Conservation (phyloP, 2,888 invertebrate species). For the Dryomyza anilis region DNA sequence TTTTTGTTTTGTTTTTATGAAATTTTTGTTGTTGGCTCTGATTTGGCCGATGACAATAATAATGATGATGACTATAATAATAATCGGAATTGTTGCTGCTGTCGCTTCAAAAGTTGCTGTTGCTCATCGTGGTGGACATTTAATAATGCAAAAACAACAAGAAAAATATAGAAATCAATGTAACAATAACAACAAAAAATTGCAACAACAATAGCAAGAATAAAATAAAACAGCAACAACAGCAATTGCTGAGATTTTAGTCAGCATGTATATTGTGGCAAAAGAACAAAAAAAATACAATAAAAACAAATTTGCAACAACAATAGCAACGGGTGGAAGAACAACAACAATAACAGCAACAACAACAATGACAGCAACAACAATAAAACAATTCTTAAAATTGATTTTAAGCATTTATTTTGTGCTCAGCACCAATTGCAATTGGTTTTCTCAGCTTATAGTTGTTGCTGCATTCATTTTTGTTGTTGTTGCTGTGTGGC, state of each 20-base stretch:
- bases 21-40: no score
- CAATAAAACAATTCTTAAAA: neutral
- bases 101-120: neutral
- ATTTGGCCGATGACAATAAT: neutral
- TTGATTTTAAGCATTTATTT: slow-evolving; percentile 6
- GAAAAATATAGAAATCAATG: neutral
- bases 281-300: no score
- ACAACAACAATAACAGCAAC: neutral
- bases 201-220: neutral
- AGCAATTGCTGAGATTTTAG: no score
- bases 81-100: neutral
- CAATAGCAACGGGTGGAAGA: neutral
- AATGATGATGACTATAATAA: neutral
- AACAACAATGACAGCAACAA: neutral
- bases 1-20: no score
- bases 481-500: neutral
- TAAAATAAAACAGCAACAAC: neutral
- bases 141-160: slow-evolving; percentile 4
- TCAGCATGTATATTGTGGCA: no score
- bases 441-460: neutral
- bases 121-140: neutral
- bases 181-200: neutral
- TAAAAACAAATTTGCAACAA: no score
- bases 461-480: neutral
- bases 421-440: neutral